Conservation (phyloP, 2,888 invertebrate genomes). For the Allygus modestus region DNA sequence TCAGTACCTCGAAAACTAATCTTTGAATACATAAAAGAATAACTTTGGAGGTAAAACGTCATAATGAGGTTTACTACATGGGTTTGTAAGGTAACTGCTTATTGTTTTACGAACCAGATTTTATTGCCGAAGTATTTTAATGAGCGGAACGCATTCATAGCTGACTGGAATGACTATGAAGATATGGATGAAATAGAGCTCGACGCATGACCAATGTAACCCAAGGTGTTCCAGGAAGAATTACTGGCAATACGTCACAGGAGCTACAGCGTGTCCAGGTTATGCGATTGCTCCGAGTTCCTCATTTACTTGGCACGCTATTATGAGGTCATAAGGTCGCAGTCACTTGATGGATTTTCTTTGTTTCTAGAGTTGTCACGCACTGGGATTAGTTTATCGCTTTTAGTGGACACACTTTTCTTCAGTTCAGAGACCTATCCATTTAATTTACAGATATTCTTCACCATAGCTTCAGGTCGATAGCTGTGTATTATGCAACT, state of each 20-base stretch:
- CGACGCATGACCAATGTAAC: background rate
- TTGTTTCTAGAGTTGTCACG: too few species aligned
- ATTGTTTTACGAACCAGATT: background rate
- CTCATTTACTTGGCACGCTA: background rate
- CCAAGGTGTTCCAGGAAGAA: background rate
- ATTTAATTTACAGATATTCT: too few species aligned
- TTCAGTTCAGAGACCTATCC: too few species aligned
- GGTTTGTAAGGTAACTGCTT: background rate
- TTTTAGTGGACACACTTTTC: too few species aligned
- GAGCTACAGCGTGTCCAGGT: background rate
- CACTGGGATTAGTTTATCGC: too few species aligned
- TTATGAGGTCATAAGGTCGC: too few species aligned
- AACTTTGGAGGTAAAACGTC: too few species aligned
- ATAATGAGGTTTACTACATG: background rate
- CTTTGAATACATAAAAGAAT: too few species aligned
- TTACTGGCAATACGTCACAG: conserved; percentile 5
- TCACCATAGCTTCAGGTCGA: too few species aligned
- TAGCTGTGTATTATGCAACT: too few species aligned
- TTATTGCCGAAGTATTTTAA: background rate
- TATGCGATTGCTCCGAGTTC: background rate
- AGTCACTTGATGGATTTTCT: too few species aligned
- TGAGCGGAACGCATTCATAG: conserved; percentile 12
- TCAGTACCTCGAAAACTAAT: too few species aligned
- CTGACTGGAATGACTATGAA: background rate
- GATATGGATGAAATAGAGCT: conserved; percentile 12